A percentile compares a stretch with the other conserved stretches of the same genome.
Evolutionary conservation across 2,113 vertebrate genomes (phyloP).

Genomic region (Pedetes capensis): DNA sequence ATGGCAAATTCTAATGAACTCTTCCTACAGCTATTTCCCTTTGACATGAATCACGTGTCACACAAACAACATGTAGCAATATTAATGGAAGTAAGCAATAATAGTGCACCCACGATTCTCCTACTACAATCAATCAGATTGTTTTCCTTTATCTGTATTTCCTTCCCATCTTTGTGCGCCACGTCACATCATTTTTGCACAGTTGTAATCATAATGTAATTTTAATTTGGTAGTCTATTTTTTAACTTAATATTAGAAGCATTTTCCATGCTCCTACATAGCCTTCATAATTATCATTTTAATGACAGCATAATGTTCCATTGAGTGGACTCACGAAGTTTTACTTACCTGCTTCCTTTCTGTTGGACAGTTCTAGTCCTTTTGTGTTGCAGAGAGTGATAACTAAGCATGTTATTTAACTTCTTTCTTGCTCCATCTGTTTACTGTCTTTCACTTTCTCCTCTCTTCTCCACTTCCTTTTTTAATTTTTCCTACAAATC

Average conservation of each 20-base stretch:
- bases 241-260: constrained; percentile 52
- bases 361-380: too few species aligned
- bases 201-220: constrained; percentile 11
- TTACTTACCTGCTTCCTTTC: constrained; percentile 46
- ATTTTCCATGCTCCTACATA: constrained; percentile 23
- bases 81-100: neutral
- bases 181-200: neutral
- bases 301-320: constrained; percentile 23
- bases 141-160: neutral
- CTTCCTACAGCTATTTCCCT: neutral
- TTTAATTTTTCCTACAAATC: neutral
- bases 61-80: neutral
- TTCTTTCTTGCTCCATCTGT: neutral
- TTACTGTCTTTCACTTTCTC: neutral
- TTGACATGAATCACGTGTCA: neutral
- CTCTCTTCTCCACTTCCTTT: too few species aligned
- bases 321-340: neutral
- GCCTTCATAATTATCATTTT: constrained; percentile 39
- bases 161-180: neutral
- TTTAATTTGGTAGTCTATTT: constrained; percentile 38
- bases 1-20: neutral
- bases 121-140: neutral
- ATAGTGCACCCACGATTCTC: neutral
- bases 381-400: neutral
- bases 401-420: neutral